Base-by-base conservation (phyloP, 53 echinoderm and acorn worm genomes). In the Mesocentrotus franciscanus region DNA sequence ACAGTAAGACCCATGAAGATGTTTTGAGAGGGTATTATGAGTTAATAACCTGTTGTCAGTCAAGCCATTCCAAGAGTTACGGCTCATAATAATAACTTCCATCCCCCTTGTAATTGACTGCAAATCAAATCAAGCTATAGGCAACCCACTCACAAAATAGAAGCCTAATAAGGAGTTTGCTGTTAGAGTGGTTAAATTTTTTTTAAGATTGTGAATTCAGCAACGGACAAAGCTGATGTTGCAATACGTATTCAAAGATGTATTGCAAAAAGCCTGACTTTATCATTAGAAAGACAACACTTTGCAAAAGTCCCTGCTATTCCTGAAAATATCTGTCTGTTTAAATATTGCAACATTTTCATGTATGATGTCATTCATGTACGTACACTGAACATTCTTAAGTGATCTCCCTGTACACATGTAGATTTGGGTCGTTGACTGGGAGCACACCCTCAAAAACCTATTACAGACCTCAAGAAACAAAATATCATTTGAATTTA, bases 11-110 rank as follows among this genome's bases (percentile, higher is more conserved):
- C 15, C 90, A 90, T 60, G 32, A 60, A 90, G 58, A 90, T 90
- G 90, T 90, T 90, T 36, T 90, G 0, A 27, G 30, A 90, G 58
- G 60, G 90, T 90, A 90, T 90, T 60, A 90, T 60, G 90, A 58
- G 60, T 6, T 90, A 90, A 90, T 90, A 59, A 90, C 29, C 90
- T 90, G 90, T 60, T 90, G 90, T 60, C 90, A 42, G 42, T 81
- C 36, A 81, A 20, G 81, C 42, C 20, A 27, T 90, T 60, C 58
- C 22, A 30, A 60, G 90, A 58, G 60, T 27, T 60, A 90, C 59
- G 60, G 81, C 42, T 81, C 90, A 0, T 58, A 60, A 60, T 90
- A 56, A 60, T 60, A 29, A 59, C 90, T 33, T 58, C 60, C 58
- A 60, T 60, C 90, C 90, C 90, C 60, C 90, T 20, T 17, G 90